Conservation (phyloP, 2,888 invertebrate species). For the Biston stratarius region DNA sequence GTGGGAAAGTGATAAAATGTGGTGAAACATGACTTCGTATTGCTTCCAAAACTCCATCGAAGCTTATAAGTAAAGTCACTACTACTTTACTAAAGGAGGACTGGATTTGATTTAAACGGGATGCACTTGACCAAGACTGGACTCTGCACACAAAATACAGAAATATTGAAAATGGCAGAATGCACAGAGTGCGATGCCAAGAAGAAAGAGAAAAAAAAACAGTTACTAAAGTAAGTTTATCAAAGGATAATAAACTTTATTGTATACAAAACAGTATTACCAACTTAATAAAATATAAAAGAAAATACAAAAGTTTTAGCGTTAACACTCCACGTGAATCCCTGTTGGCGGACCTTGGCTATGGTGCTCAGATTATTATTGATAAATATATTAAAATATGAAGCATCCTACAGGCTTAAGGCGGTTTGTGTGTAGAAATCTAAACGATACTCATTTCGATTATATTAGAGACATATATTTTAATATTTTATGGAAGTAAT, state of each 20-base stretch:
- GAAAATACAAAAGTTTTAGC: background rate
- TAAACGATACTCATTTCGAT: constrained; percentile 55
- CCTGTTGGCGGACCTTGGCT: constrained; percentile 19
- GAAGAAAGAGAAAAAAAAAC: too few species aligned
- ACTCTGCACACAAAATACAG: too few species aligned
- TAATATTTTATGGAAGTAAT: constrained; percentile 44
- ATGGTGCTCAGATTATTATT: constrained; percentile 29
- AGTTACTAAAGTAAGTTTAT: background rate
- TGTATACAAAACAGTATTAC: background rate
- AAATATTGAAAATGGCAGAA: too few species aligned
- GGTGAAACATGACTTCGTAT: too few species aligned
- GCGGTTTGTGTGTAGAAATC: constrained; percentile 53
- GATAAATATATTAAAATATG: constrained; percentile 36
- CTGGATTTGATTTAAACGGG: too few species aligned
- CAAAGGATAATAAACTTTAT: background rate
- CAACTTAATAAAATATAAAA: background rate
- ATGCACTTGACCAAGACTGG: too few species aligned
- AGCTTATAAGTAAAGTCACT: too few species aligned
- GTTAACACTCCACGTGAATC: background rate
- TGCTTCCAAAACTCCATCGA: too few species aligned
- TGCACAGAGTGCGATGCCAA: too few species aligned
- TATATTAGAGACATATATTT: constrained; percentile 43
- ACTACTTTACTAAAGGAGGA: too few species aligned
- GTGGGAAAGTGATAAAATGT: too few species aligned
- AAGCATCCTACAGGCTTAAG: constrained; percentile 46